A percentile compares a stretch with the other conserved stretches of the same genome.
phyloP scores from a whole-genome alignment of 2,113 vertebrate species.

The Loxodonta africana region DNA sequence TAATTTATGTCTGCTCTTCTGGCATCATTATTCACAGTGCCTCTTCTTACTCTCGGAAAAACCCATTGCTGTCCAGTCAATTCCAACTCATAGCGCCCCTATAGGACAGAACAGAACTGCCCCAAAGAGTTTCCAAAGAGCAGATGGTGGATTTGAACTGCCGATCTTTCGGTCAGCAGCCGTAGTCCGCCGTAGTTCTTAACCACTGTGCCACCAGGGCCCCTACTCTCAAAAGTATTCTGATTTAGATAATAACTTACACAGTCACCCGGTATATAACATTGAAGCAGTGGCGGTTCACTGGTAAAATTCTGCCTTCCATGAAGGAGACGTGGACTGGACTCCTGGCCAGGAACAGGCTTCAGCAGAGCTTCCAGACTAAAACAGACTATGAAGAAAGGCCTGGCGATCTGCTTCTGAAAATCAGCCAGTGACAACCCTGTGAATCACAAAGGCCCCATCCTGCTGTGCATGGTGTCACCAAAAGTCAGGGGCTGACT shows the following conservation, averaged over 20 bases:
- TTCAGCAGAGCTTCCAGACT: not conserved
- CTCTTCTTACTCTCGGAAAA: not conserved
- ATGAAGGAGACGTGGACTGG: not conserved
- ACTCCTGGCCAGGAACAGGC: not conserved
- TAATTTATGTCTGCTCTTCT: not conserved
- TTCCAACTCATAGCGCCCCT: too few relatives aligned
- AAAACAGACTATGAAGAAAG: not conserved
- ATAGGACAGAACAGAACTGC: too few relatives aligned
- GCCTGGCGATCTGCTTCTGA: not conserved
- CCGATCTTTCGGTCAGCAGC: too few relatives aligned
- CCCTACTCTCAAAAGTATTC: not conserved
- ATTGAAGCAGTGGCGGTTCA: not conserved
- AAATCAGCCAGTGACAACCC: not conserved
- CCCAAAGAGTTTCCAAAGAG: too few relatives aligned
- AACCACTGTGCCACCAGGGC: too few relatives aligned
- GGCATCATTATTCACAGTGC: not conserved
- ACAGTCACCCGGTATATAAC: not conserved
- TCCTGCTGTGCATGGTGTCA: not conserved
- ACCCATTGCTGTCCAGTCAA: too few relatives aligned
- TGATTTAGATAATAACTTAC: not conserved
- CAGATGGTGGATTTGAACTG: too few relatives aligned
- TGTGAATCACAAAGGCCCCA: not conserved
- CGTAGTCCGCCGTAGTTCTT: too few relatives aligned
- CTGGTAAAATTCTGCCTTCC: not conserved
- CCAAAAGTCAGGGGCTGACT: not conserved